A percentile compares a stretch with the other conserved stretches of the same genome.
Conservation (phyloP, 2,113 vertebrate genomes). For the Ondatra zibethicus region DNA sequence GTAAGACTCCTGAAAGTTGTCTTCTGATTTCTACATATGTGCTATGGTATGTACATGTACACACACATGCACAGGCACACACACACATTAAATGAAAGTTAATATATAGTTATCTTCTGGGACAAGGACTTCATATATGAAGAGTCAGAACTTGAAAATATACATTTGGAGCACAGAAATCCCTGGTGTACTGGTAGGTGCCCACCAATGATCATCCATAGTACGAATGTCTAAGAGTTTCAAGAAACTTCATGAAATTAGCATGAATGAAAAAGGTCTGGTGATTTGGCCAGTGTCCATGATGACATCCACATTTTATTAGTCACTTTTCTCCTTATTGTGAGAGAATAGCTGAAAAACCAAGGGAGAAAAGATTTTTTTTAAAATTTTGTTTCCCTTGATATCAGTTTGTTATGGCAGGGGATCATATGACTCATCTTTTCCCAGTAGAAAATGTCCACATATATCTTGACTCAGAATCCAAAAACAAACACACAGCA, state of each 20-base stretch:
- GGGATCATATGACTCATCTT: not conserved
- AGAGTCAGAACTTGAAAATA: not conserved
- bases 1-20: not conserved
- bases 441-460: not conserved
- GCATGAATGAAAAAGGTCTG: not conserved
- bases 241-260: not conserved
- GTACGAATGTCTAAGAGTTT: not conserved
- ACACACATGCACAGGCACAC: not conserved
- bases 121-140: not conserved
- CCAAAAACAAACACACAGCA: not conserved
- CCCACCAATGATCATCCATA: not conserved
- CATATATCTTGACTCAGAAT: not conserved
- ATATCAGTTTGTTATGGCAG: not conserved
- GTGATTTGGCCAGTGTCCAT: not conserved
- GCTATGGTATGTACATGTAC: not conserved
- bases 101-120: not conserved
- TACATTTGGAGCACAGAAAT: not conserved
- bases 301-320: not conserved
- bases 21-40: not conserved
- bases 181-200: not conserved
- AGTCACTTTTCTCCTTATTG: not conserved
- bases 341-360: not conserved
- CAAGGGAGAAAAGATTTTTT: not conserved
- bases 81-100: not conserved
- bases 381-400: not conserved